Evolutionary conservation across 2,888 invertebrate genomes (phyloP).

Genomic region (Nomada fucata): DNA sequence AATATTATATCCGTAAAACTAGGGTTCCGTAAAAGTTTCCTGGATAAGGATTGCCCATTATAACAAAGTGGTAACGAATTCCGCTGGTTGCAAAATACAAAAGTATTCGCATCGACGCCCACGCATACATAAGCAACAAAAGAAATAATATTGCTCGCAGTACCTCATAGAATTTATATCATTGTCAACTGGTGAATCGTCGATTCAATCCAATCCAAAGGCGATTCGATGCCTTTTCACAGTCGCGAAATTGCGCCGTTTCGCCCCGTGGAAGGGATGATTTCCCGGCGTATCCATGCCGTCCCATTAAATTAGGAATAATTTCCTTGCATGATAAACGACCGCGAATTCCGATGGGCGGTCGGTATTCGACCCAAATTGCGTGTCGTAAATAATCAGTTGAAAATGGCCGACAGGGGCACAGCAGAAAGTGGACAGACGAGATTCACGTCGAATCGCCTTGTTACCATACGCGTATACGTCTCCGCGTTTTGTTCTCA

Average conservation of each 20-base stretch:
- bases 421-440: constrained; percentile 48
- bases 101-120: no score
- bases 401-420: constrained; percentile 52
- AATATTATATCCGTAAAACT: no score
- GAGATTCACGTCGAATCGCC: constrained; percentile 57
- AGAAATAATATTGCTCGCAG: no score
- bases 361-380: constrained; percentile 65
- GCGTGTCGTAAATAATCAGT: constrained; percentile 58
- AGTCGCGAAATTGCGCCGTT: constrained; percentile 10
- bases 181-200: no score
- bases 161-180: not conserved
- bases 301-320: constrained; percentile 61
- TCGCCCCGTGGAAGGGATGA: not conserved
- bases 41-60: no score
- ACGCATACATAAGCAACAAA: no score
- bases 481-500: constrained; percentile 46
- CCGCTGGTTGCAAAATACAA: no score
- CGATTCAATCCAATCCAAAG: not conserved
- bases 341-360: constrained; percentile 30
- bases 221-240: not conserved
- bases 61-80: no score
- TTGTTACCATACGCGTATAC: constrained; percentile 17
- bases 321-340: constrained; percentile 49
- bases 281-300: constrained; percentile 19
- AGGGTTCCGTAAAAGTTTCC: no score